Evolutionary conservation across 2,888 invertebrate genomes (phyloP).

Genomic region (Cephus spinipes): DNA sequence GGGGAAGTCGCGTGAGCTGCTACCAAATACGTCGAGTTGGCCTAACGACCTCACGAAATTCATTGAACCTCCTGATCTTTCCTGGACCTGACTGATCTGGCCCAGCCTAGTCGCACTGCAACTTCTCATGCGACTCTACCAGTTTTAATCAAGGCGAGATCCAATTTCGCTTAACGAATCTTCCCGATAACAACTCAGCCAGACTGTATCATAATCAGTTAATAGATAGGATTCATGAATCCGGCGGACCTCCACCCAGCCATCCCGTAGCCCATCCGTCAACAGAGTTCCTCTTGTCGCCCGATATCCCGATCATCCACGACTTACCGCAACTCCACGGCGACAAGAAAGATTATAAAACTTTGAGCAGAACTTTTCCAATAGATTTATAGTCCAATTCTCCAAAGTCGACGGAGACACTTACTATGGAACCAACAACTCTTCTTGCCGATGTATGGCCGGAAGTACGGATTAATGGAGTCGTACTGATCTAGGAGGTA

Average conservation of each 20-base stretch:
- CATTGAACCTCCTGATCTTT: background rate
- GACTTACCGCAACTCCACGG: background rate
- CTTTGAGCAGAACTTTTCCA: constrained; percentile 9
- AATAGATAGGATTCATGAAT: background rate
- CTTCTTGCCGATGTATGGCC: constrained; percentile 73
- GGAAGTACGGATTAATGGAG: constrained; percentile 67
- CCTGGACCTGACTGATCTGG: background rate
- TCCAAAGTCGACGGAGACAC: constrained; percentile 42
- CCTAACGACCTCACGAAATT: background rate
- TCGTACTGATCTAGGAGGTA: constrained; percentile 70
- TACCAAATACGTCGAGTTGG: background rate
- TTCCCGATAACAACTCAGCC: background rate
- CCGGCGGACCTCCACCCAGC: background rate
- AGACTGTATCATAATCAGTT: background rate
- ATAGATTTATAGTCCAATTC: constrained; percentile 6
- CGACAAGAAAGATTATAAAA: background rate
- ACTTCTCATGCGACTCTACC: background rate
- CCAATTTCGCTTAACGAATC: background rate
- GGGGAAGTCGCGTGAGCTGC: background rate
- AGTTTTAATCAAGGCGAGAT: background rate
- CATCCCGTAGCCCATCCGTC: background rate
- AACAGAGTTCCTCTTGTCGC: background rate
- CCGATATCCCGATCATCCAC: too few species aligned
- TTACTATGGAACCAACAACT: constrained; percentile 78
- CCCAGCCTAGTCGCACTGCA: background rate